Conservation (phyloP, 2,888 invertebrate species). For the Athrips mouffetella region DNA sequence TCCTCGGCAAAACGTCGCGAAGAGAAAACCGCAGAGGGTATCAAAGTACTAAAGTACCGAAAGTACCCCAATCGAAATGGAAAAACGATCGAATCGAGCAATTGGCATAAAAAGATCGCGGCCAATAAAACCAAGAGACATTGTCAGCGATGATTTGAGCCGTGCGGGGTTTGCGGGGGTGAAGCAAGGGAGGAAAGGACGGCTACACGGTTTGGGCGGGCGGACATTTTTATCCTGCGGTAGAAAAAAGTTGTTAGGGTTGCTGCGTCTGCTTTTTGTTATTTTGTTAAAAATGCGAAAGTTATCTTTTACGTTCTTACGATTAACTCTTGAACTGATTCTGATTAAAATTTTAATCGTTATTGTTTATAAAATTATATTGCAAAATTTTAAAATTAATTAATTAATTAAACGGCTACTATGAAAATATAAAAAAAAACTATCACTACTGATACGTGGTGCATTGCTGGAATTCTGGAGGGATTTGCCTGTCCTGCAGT, state of each 20-base stretch:
- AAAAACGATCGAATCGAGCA: conserved; percentile 62
- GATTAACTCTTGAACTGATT: no score
- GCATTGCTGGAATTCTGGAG: no score
- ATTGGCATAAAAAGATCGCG: conserved; percentile 74
- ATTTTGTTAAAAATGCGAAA: no score
- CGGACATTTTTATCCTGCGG: conserved; percentile 61
- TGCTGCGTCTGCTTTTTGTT: no score
- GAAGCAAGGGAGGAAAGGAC: conserved; percentile 29
- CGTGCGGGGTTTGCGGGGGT: conserved; percentile 31
- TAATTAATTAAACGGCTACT: no score
- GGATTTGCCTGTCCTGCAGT: no score
- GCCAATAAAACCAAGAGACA: conserved; percentile 62
- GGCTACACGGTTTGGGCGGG: conserved; percentile 73
- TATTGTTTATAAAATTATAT: no score
- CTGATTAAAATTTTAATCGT: no score
- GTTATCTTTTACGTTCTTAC: no score
- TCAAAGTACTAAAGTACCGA: conserved; percentile 21
- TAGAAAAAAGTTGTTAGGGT: conserved; percentile 40
- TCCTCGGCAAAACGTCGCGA: conserved; percentile 33
- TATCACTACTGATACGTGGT: no score
- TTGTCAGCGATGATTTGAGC: conserved; percentile 66
- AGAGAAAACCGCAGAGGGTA: conserved; percentile 34
- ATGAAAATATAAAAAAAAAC: no score
- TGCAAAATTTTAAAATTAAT: no score
- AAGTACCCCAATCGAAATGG: conserved; percentile 66